phyloP scores from a whole-genome alignment of 2,113 vertebrate genomes.

The Lophochroa leadbeateri region DNA sequence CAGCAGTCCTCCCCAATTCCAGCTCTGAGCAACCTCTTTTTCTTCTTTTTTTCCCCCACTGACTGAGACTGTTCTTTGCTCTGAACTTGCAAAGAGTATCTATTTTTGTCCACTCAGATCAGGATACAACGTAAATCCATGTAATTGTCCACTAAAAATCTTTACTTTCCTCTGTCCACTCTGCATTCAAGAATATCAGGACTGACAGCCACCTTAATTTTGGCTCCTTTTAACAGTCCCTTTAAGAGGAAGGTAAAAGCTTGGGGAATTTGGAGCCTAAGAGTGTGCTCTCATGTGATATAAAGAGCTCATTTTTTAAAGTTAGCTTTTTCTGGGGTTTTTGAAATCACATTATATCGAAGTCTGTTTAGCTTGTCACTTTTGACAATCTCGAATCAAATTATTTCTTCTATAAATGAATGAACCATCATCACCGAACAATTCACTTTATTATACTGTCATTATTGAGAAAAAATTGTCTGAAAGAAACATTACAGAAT shows the following conservation, averaged over 20 bases:
- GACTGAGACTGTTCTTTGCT: background rate
- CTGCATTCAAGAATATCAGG: background rate
- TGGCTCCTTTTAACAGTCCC: background rate
- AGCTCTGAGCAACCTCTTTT: background rate
- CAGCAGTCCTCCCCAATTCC: background rate
- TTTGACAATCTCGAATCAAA: background rate
- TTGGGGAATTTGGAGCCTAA: background rate
- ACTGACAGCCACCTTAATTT: background rate
- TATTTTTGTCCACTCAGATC: background rate
- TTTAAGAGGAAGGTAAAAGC: background rate
- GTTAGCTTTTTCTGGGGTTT: background rate
- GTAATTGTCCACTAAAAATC: background rate
- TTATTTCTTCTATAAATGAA: background rate
- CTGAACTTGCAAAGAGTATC: background rate
- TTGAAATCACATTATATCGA: background rate
- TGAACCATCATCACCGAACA: background rate
- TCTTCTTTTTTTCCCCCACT: accelerated
- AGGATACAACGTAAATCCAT: background rate
- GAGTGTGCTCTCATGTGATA: accelerated
- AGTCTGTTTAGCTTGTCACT: background rate
- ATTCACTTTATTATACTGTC: background rate
- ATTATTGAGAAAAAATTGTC: background rate
- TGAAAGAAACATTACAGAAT: background rate
- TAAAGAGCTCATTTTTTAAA: background rate
- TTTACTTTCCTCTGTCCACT: background rate